These are phyloP conservation scores for Trinorchestia longiramus DNA, from an alignment of 1,140 invertebrate genomes.

Conservation along the genomic window DNA sequence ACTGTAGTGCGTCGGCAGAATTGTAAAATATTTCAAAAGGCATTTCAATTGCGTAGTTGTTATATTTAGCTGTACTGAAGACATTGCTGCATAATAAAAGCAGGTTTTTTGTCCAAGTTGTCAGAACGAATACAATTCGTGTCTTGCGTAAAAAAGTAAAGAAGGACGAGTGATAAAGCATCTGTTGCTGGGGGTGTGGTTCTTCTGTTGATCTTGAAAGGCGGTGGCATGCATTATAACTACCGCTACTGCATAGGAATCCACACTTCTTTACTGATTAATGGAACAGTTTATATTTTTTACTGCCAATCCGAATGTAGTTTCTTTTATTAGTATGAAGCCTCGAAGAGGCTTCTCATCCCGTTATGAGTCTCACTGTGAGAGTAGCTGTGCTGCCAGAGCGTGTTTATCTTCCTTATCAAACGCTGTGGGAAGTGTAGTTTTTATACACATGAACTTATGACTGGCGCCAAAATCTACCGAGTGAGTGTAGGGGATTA, in stretches of 20 bases:
- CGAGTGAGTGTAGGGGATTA: not conserved
- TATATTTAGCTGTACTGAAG: not conserved
- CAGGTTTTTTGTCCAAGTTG: not conserved
- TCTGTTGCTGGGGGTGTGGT: not conserved
- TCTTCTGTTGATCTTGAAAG: not conserved
- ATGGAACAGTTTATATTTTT: not conserved
- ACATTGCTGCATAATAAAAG: not conserved
- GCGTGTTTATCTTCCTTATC: not conserved
- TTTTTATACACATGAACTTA: not conserved
- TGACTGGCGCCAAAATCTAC: not conserved
- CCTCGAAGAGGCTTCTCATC: not conserved
- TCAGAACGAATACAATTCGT: not conserved
- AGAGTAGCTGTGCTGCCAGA: not conserved
- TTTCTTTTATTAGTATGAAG: not conserved
- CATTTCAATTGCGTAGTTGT: not conserved
- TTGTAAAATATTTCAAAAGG: too few relatives aligned
- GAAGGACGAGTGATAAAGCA: not conserved
- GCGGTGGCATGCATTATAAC: not conserved
- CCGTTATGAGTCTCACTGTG: not conserved
- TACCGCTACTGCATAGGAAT: not conserved
- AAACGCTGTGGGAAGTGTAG: not conserved
- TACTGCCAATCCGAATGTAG: not conserved
- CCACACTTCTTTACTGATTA: not conserved
- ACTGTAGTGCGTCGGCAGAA: not conserved
- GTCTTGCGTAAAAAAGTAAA: not conserved